Evolutionary conservation across 2,113 vertebrate species (phyloP).

Genomic region (Brachyhypopomus gauderio): DNA sequence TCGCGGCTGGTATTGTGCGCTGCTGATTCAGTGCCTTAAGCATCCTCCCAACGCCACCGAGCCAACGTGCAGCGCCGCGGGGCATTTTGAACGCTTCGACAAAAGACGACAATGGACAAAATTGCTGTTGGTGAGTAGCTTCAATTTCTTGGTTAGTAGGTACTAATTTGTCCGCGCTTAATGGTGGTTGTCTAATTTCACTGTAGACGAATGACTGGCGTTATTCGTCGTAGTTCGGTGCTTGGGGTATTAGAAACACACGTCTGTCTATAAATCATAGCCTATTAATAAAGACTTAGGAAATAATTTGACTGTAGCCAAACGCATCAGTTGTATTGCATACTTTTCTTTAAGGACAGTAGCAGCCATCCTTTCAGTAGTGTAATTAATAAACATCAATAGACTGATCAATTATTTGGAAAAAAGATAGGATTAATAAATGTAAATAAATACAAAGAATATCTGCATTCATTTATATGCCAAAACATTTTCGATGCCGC

Average conservation of each 20-base stretch:
- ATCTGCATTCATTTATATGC: not conserved
- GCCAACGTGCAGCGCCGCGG: conserved; percentile 62
- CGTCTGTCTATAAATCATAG: too few species aligned
- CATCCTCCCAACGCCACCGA: conserved; percentile 54
- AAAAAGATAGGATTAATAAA: not conserved
- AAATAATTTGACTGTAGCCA: too few species aligned
- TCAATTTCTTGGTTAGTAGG: not conserved
- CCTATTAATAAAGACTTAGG: too few species aligned
- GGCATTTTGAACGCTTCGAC: conserved; percentile 40
- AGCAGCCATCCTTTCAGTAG: too few species aligned
- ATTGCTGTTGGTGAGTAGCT: conserved; percentile 72
- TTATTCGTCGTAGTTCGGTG: too few species aligned
- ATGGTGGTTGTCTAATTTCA: not conserved
- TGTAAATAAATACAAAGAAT: not conserved
- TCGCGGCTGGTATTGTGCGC: conserved; percentile 52
- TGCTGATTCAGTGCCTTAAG: conserved; percentile 57
- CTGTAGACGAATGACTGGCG: too few species aligned
- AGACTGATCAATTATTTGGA: not conserved
- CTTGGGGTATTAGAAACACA: too few species aligned
- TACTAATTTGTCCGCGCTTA: not conserved
- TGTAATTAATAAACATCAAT: not conserved
- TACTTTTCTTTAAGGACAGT: too few species aligned
- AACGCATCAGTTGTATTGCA: too few species aligned
- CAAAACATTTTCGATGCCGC: conserved; percentile 60
- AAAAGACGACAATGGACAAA: conserved; percentile 73